Evolutionary conservation across 2,888 invertebrate species (phyloP), one percentile per base, ranked within the genome.

Genomic region (Bimastos eiseni): DNA sequence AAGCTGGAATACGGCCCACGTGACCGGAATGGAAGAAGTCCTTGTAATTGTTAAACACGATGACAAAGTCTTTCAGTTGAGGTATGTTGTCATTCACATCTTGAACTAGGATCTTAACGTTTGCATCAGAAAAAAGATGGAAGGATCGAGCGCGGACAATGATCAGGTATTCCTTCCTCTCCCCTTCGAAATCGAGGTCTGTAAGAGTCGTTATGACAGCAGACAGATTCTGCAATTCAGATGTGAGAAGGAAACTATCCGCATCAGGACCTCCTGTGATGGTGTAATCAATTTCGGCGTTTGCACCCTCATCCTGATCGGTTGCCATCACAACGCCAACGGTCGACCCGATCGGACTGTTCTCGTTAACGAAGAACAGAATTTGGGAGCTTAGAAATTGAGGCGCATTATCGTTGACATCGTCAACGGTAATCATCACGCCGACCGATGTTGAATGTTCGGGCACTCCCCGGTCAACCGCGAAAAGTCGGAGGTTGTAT

Each of bases 331-430:
- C 97, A 98, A 93, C 97, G 0, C 98, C 98, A 0, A 99, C 98
- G 0, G 97, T 97, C 0, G 98, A 98, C 0, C 84, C 99, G 0
- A 98, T 96, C 0, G 99, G 98, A n/a, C 98, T 98, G 94, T 99
- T 99, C 95, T 99, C 99, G 0, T 98, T 96, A 11, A 99, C 97
- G 94, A 97, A 98, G 83, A 98, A 96, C 0, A 97, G 96, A 30
- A 99, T 97, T 94, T 97, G 97, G 93, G 98, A 98, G 5, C 97
- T 97, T 92, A 97, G 97, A 95, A 99, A 99, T 0, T 96, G 96
- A 0, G 99, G 99, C 3, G 97, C 96, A 94, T 99, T 99, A 94
- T 99, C 99, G 94, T 99, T 99, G 0, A 99, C 98, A 94, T 99
- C 99, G 11, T 33, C 34, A 21, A 92, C 97, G 0, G 98, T 97